Evolutionary conservation across 2,113 vertebrate genomes (phyloP), one percentile per base, ranked within the genome.

Genomic region (Redunca redunca): DNA sequence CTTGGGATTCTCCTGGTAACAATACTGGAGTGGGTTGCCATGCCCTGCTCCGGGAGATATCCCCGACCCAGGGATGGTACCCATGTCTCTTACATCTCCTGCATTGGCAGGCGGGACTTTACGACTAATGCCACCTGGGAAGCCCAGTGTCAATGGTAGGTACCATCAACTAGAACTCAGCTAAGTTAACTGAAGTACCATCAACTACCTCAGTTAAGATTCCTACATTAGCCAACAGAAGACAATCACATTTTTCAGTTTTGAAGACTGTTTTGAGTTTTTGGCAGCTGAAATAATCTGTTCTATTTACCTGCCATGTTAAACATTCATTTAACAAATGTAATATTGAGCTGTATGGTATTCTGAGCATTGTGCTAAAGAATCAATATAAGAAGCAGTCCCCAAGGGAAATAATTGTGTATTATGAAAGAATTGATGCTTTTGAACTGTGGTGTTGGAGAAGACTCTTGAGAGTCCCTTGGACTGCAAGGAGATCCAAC

Each of bases 81-180:
- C n/a, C 67, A 23, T 23, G 19, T 36, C 67, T 36, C 67, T 71
- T 40, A 71, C 1, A 36, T 23, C 67, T 71, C 67, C 67, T 71
- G 19, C 67, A 71, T 1, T 40, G n/a, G 19, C 10, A 71, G 67
- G 67, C 0, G 9, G 64, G n/a, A 71, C 64, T 71, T 21, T 21
- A 71, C 0, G 1, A 71, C 9, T 71, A 36, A 71, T 36, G n/a
- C n/a, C 1, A 12, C n/a, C 64, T 6, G 19, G n/a, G 64, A 71
- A 71, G 64, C 64, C 64, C 64, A 71, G 64, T 71, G n/a, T 71
- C 36, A 71, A 36, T 40, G 67, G n/a, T 23, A 71, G 52, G 64
- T 23, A 40, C 40, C 55, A 53, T 86, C 1, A 40, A 46, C 28
- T 91, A 48, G 28, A 74, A 64, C 62, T 64, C 33, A 64, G 62